Base-by-base conservation (phyloP, 1,140 invertebrate genomes). In the Penaeus japonicus region DNA sequence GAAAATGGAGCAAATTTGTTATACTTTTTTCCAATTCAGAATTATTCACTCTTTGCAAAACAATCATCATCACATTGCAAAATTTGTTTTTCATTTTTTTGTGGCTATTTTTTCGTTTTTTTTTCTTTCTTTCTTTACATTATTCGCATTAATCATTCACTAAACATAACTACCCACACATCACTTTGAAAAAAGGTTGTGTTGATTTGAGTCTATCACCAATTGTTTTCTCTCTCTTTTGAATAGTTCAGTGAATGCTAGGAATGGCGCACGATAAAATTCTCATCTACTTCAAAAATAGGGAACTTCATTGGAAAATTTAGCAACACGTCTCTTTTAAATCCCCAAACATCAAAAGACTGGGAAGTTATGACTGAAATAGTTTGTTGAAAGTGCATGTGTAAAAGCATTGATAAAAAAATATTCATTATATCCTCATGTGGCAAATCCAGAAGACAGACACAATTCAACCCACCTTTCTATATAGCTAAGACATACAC, bases 371-470 rank as follows among this genome's bases (percentile, higher is more conserved):
- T 47, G 47, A 47, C 10, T 47, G 47, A 47, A 47, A 47, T 47
- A 47, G 47, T 47, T 15, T 47, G 47, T 12, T 47, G 47, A 47
- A 12, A 47, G 47, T 47, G 47, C 47, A 47, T 47, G 47, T 47
- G 47, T 47, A 47, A 47, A 18, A 73, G n/a, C 70, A 73, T 17
- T 73, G 70, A 73, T 30, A 27, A 27, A 73, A 18, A 73, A 73
- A 73, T 73, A 17, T 18, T 30, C 15, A 24, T 73, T 24, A 30
- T 88, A 20, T 32, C 57, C 47, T 82, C 77, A 35, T 75, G 87
- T 88, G 87, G 87, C 87, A 88, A 83, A 84, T 88, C 87, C 80
- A 88, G 80, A 88, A 88, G 87, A 88, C 87, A 88, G 87, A 88
- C 79, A 88, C 70, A 84, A 88, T 80, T 88, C 87, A 88, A 88